These are phyloP conservation scores for Liasis olivaceus DNA, from an alignment of 2,797 vertebrate genomes.

Conservation along the genomic window DNA sequence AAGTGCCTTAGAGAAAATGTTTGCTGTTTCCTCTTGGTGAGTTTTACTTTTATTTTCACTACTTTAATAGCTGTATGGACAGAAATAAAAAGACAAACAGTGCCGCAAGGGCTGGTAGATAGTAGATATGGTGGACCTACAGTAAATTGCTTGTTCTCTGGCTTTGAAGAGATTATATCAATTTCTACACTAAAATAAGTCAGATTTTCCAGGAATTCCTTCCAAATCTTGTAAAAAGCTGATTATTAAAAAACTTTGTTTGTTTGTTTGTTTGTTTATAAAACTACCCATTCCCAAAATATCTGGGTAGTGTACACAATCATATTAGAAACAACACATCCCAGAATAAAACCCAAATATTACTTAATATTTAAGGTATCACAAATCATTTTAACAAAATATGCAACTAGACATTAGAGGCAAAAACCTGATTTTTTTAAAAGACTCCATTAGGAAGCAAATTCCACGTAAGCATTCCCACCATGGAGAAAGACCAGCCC, in stretches of 20 bases:
- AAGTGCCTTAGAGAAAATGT: neutral
- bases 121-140: neutral
- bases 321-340: neutral
- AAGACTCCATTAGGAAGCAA: neutral
- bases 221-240: neutral
- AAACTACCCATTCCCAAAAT: neutral
- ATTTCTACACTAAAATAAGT: neutral
- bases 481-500: neutral
- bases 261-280: neutral
- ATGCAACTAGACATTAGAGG: neutral
- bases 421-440: neutral
- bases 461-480: neutral
- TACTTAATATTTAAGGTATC: neutral
- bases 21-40: neutral
- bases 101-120: neutral
- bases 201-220: neutral
- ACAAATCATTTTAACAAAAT: neutral
- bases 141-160: neutral
- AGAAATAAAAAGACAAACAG: neutral
- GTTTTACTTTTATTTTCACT: slow-evolving; percentile 19
- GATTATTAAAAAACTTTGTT: neutral
- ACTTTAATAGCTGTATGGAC: neutral
- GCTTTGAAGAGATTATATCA: neutral
- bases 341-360: neutral
- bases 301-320: neutral